Conservation (phyloP, 2,797 vertebrate genomes). For the Trematomus bernacchii region DNA sequence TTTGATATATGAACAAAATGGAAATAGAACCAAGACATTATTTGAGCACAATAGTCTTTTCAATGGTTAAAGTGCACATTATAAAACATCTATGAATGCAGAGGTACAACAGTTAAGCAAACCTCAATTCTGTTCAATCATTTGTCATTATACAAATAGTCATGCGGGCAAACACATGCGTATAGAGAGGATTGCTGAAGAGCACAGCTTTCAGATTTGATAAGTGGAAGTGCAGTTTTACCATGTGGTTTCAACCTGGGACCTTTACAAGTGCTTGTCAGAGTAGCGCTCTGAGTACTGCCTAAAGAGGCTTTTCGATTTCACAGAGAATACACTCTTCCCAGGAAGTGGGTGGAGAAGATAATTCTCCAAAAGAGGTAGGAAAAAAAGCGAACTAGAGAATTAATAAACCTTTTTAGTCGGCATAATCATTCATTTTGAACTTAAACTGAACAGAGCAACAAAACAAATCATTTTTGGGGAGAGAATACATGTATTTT, state of each 20-base stretch:
- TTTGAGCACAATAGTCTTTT: constrained; percentile 41
- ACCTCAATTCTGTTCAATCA: constrained; percentile 45
- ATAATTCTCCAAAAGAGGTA: constrained; percentile 81
- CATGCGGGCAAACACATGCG: constrained; percentile 40
- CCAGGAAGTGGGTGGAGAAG: constrained; percentile 84
- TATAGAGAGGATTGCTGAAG: constrained; percentile 48
- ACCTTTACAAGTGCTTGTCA: constrained; percentile 78
- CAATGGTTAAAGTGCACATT: constrained; percentile 50
- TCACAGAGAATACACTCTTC: constrained; percentile 78
- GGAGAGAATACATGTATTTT: constrained; percentile 92
- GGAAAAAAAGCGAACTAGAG: constrained; percentile 69
- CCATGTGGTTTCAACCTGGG: constrained; percentile 79
- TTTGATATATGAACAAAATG: constrained; percentile 61
- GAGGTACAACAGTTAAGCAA: constrained; percentile 49
- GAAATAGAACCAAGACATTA: constrained; percentile 56
- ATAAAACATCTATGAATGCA: constrained; percentile 45
- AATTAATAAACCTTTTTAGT: constrained; percentile 90
- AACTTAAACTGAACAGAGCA: constrained; percentile 88
- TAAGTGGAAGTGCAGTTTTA: constrained; percentile 76
- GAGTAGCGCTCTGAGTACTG: constrained; percentile 69
- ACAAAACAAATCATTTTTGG: constrained; percentile 92
- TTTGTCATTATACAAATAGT: constrained; percentile 48
- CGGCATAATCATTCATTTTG: constrained; percentile 88
- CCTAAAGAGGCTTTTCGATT: constrained; percentile 84
- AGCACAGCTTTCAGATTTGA: constrained; percentile 69